Evolutionary conservation across 2,888 invertebrate species (phyloP), one percentile per base, ranked within the genome.

Genomic region (Periphyllus acericola): DNA sequence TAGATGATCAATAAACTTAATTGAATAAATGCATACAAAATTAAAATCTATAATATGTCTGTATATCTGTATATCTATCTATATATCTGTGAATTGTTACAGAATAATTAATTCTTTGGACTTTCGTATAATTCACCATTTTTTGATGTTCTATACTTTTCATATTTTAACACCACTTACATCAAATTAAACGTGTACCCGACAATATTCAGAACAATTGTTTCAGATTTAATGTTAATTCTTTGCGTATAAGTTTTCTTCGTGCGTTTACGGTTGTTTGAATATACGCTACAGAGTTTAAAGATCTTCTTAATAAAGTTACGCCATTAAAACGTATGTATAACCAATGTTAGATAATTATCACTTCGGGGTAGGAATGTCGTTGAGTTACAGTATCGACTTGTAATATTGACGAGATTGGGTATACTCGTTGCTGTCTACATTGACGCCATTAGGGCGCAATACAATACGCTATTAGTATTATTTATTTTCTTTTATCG

Each of bases 341-440:
- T 34, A 82, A 32, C 46, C 68, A 71, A 71, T 32, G 29, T 40
- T 32, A 66, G 14, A 32, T 21, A 68, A 46, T 25, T 21, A 34
- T 17, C 34, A n/a, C 36, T n/a, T 19, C 17, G n/a, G 25, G 34
- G 21, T 36, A 60, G 40, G 74, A 75, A 75, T 74, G 25, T 60
- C 2, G 17, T 60, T 14, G 8, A 32, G 25, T 40, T n/a, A 55
- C 82, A 72, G 40, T 52, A 14, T 36, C 34, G 74, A 84, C 40
- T 29, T 83, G 17, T 66, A 66, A 83, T 83, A 60, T 66, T 25
- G 29, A 60, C 36, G 75, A 40, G 83, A 83, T 83, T 83, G 55
- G 8, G 71, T 40, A 68, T 21, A 29, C 25, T n/a, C n/a, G 11
- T 32, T 76, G 36, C 34, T 36, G 36, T 79, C 79, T 60, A 60